These are phyloP conservation scores for Lampris megalopsis DNA, from an alignment of 2,113 vertebrate genomes.

Conservation along the genomic window DNA sequence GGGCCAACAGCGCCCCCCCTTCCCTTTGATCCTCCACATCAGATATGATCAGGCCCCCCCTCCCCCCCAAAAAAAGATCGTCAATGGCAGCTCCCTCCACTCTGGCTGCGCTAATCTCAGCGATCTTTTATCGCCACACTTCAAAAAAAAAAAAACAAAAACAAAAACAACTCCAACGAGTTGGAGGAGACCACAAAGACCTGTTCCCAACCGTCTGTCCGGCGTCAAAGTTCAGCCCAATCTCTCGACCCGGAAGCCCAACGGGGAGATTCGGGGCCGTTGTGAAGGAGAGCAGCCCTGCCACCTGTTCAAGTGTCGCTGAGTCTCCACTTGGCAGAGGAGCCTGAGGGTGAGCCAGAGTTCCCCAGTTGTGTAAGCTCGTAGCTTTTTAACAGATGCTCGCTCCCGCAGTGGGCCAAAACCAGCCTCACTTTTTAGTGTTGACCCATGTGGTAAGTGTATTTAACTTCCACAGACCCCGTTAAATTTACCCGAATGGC, in stretches of 20 bases:
- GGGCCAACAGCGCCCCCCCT: slow-evolving; percentile 53
- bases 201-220: slow-evolving; percentile 18
- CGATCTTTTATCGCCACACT: slow-evolving; percentile 77
- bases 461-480: slow-evolving; percentile 77
- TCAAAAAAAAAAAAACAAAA: slow-evolving; percentile 50
- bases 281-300: slow-evolving; percentile 28
- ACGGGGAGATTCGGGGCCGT: slow-evolving; percentile 60
- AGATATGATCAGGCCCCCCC: slow-evolving; percentile 71
- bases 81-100: slow-evolving; percentile 50
- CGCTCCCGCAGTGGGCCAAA: slow-evolving; percentile 63
- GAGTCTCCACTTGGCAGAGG: slow-evolving; percentile 25
- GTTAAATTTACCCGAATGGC: slow-evolving; percentile 77
- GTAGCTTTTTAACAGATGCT: slow-evolving; percentile 82
- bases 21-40: slow-evolving; percentile 79
- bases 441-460: slow-evolving; percentile 79
- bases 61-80: slow-evolving; percentile 26
- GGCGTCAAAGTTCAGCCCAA: slow-evolving; percentile 34
- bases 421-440: slow-evolving; percentile 79
- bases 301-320: slow-evolving; percentile 65
- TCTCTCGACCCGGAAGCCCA: slow-evolving; percentile 55
- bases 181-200: slow-evolving; percentile 41
- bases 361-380: slow-evolving; percentile 57
- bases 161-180: slow-evolving; percentile 2
- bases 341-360: slow-evolving; percentile 55
- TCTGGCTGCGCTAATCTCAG: slow-evolving; percentile 68